Base-by-base conservation (phyloP, 2,888 invertebrate genomes). In the Stenurella melanura region DNA sequence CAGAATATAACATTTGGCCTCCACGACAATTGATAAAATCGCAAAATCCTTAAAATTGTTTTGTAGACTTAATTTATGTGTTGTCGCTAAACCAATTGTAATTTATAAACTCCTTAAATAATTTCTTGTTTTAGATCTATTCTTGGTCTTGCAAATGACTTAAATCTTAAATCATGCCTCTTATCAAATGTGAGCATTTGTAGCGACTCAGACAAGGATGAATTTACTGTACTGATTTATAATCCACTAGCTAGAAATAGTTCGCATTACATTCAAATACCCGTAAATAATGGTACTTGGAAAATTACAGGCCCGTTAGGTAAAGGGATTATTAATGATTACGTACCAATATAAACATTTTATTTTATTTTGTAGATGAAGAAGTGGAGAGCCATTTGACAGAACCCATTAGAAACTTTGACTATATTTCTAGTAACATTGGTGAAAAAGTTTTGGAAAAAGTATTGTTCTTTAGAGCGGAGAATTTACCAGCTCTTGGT, bases 121-220 rank as follows among this genome's bases (percentile, higher is more conserved):
- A 26, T 17, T 57, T 11, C 5, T 56, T 38, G 11, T 70, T 70
- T 42, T 42, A 70, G 70, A 19, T 18, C 38, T 17, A 61, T 70
- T 12, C 26, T 70, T 5, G 60, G 70, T 1, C 4, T 50, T 3
- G 12, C 26, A 30, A 60, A 18, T 38, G 69, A 69, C 11, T 61
- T 83, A 4, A 75, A 80, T 12, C 91, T 91, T 21, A 80, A 89
- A 0, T 83, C 90, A 7, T 95, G 94, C 83, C 91, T 91, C 61
- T 89, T 91, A 42, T 86, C 93, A 0, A 94, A 94, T 84, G 92
- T 93, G 67, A 93, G 93, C 74, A 90, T 91, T 73, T 95, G 94
- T 82, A 83, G 88, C 15, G 78, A 89, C 63, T 18, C 70, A 38
- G 38, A 21, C 15, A 42, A 70, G n/a, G 70, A 60, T 18, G 26